These are phyloP conservation scores for Acanthurus tractus DNA, from an alignment of 2,797 vertebrate genomes.

Conservation along the genomic window DNA sequence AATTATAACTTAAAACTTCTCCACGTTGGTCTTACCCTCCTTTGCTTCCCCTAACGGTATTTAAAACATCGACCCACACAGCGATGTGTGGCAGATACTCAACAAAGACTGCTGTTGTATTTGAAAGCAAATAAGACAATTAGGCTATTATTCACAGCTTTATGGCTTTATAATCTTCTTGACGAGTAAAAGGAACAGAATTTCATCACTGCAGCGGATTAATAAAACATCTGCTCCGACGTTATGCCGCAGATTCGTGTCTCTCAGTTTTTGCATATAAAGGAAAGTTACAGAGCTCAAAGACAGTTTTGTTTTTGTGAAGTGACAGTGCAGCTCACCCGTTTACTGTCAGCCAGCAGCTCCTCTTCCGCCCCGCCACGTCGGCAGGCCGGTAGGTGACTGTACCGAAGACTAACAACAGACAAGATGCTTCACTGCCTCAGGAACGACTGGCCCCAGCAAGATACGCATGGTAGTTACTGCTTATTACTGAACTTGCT, in stretches of 20 bases:
- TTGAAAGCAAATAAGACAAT: constrained; percentile 29
- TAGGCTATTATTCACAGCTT: constrained; percentile 25
- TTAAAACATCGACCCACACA: background rate
- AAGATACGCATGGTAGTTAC: background rate
- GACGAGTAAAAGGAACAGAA: background rate
- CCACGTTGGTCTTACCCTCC: background rate
- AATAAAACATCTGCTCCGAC: background rate
- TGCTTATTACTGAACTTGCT: background rate
- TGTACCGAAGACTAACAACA: constrained; percentile 48
- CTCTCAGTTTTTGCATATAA: background rate
- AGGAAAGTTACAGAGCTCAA: constrained; percentile 26
- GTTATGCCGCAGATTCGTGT: background rate
- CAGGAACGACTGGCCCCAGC: fast-evolving
- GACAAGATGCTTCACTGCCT: constrained; percentile 57
- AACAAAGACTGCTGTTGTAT: constrained; percentile 40
- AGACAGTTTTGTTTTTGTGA: constrained; percentile 55
- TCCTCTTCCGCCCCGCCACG: constrained; percentile 87
- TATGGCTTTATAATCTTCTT: background rate
- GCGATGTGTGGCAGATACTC: background rate
- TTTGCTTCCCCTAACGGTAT: background rate
- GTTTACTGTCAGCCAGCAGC: constrained; percentile 68
- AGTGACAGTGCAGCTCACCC: constrained; percentile 82
- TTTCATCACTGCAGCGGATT: background rate
- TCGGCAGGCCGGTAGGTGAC: constrained; percentile 80
- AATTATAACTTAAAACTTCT: background rate